Evolutionary conservation across 37 sponge, comb jelly and placozoan genomes (phyloP).

Genomic region (Hormiphora californensis): DNA sequence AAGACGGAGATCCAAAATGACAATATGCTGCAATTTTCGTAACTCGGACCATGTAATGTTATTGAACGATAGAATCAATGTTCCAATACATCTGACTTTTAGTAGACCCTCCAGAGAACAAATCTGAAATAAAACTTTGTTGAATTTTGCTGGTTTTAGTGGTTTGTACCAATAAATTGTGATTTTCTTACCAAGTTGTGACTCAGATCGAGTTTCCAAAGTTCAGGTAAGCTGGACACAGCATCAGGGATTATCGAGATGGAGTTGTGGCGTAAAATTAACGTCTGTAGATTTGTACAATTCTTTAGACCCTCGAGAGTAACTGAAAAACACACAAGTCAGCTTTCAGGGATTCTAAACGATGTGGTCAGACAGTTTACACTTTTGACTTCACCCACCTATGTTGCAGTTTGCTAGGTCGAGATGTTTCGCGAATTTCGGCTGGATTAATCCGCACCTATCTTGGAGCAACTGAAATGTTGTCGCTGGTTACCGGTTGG

Average conservation of each 20-base stretch:
- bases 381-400: not conserved
- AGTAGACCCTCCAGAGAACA: constrained; percentile 32
- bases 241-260: not conserved
- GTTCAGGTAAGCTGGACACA: constrained; percentile 7
- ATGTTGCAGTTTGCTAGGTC: constrained; percentile 30
- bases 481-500: not conserved
- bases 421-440: constrained; percentile 42
- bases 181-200: constrained; percentile 4
- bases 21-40: constrained; percentile 56
- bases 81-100: constrained; percentile 55
- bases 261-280: constrained; percentile 27
- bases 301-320: constrained; percentile 30
- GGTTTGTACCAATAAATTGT: not conserved
- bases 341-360: not conserved
- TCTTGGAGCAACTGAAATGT: constrained; percentile 36
- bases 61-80: constrained; percentile 57
- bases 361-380: not conserved
- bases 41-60: constrained; percentile 65
- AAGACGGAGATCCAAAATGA: constrained; percentile 56
- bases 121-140: not conserved
- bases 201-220: constrained; percentile 51
- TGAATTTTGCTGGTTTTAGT: too few relatives aligned
- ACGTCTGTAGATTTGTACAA: constrained; percentile 16
- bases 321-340: not conserved
- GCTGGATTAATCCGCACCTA: constrained; percentile 33